Conservation (phyloP, 2,888 invertebrate genomes). For the Troides oblongomaculatus region DNA sequence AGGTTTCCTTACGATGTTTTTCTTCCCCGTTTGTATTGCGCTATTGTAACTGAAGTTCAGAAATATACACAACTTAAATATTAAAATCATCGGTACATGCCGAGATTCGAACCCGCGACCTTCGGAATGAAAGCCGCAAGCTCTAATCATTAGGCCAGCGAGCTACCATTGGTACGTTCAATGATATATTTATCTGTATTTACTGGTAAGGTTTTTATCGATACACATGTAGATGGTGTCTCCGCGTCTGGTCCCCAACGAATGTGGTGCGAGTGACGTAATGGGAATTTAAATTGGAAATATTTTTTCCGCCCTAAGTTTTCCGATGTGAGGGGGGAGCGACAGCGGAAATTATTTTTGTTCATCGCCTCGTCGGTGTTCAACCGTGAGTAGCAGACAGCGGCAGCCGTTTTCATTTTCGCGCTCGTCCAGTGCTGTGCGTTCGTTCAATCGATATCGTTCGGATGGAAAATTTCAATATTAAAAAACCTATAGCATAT, state of each 20-base stretch:
- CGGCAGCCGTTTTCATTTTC: slow-evolving; percentile 13
- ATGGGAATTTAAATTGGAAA: slow-evolving; percentile 33
- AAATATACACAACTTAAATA: too few species aligned
- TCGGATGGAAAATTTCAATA: background rate
- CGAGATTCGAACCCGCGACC: too few species aligned
- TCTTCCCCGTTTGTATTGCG: too few species aligned
- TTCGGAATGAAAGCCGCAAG: too few species aligned
- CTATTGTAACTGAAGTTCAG: too few species aligned
- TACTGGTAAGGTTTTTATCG: background rate
- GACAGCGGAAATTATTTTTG: slow-evolving; percentile 36
- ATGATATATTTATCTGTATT: too few species aligned
- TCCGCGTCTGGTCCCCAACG: background rate
- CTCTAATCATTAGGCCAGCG: too few species aligned
- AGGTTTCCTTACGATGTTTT: too few species aligned
- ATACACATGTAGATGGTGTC: slow-evolving; percentile 4
- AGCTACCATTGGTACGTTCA: too few species aligned
- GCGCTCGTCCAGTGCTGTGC: slow-evolving; percentile 3
- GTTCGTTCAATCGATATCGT: background rate
- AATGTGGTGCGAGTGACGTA: slow-evolving; percentile 20
- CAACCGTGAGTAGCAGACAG: slow-evolving; percentile 22
- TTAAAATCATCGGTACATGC: too few species aligned
- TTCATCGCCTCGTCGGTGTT: slow-evolving; percentile 27
- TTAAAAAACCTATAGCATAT: background rate
- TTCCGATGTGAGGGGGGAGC: slow-evolving; percentile 22
- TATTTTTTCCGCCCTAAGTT: slow-evolving; percentile 31